Percentiles rank a stretch among this genome's conserved stretches.
These are phyloP conservation scores for Cyprinodon variegatus DNA, from an alignment of 2,113 vertebrate species.

Conservation along the genomic window DNA sequence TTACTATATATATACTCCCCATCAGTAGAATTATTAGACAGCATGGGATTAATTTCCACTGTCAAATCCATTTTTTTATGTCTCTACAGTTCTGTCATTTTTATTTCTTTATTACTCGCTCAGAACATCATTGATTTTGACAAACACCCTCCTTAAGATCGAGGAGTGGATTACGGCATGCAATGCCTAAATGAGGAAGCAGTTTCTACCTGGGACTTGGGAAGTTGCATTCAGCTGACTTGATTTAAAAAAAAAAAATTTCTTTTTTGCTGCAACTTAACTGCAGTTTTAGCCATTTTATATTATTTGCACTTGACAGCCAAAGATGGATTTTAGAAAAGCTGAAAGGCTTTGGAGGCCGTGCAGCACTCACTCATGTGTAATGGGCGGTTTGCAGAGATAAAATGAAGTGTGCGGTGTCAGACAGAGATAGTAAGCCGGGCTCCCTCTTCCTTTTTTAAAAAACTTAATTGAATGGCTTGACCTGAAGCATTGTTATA, in stretches of 20 bases:
- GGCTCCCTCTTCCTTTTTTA: constrained; percentile 83
- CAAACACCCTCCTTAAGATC: no score
- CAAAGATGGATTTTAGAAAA: constrained; percentile 1
- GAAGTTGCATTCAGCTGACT: not conserved
- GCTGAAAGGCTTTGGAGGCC: constrained; percentile 1
- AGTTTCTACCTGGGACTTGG: constrained; percentile 4
- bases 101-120: no score
- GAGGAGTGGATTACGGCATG: no score
- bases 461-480: constrained; percentile 61
- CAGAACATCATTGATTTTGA: no score
- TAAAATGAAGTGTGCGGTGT: constrained; percentile 67
- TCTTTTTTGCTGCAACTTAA: constrained; percentile 5
- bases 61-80: no score
- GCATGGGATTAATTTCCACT: no score
- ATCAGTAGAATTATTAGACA: no score
- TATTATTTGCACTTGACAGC: not conserved
- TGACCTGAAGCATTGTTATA: not conserved
- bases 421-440: constrained; percentile 55
- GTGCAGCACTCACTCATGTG: constrained; percentile 51
- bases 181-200: constrained; percentile 55
- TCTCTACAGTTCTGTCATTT: no score
- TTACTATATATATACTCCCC: no score
- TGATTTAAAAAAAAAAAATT: not conserved
- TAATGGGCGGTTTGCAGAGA: constrained; percentile 58
- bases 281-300: constrained; percentile 11